phyloP scores from a whole-genome alignment of 2,888 invertebrate species.

The Epicampocera succincta region DNA sequence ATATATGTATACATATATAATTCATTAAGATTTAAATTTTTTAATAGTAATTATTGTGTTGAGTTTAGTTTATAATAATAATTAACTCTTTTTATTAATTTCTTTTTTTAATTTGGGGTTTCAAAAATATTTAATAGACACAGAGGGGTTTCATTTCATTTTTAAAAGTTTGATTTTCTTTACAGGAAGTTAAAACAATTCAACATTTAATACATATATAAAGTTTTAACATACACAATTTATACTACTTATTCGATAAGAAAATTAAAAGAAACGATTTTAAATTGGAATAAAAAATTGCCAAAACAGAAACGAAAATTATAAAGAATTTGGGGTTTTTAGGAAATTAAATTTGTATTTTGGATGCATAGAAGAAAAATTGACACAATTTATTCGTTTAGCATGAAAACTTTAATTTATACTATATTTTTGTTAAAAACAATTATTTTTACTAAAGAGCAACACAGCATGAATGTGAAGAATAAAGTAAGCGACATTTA shows the following conservation, averaged over 20 bases:
- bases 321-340: no score
- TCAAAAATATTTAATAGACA: constrained; percentile 61
- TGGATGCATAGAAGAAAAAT: constrained; percentile 18
- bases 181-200: constrained; percentile 50
- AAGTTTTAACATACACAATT: constrained; percentile 44
- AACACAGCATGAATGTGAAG: no score
- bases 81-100: constrained; percentile 11
- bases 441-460: no score
- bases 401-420: no score
- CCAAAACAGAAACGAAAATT: neutral
- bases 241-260: constrained; percentile 24
- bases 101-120: constrained; percentile 13
- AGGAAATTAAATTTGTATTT: no score
- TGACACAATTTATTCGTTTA: constrained; percentile 11
- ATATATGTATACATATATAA: constrained; percentile 27
- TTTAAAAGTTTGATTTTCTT: constrained; percentile 2
- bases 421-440: no score
- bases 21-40: constrained; percentile 21
- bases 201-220: constrained; percentile 43
- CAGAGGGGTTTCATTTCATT: constrained; percentile 40
- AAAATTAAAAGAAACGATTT: no score
- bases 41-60: constrained; percentile 67
- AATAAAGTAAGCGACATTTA: no score
- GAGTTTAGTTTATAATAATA: constrained; percentile 53
- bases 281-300: no score